Percentiles rank a stretch among this genome's conserved stretches.
phyloP scores from a whole-genome alignment of 2,797 vertebrate genomes.

The Thripadectes ignobilis region DNA sequence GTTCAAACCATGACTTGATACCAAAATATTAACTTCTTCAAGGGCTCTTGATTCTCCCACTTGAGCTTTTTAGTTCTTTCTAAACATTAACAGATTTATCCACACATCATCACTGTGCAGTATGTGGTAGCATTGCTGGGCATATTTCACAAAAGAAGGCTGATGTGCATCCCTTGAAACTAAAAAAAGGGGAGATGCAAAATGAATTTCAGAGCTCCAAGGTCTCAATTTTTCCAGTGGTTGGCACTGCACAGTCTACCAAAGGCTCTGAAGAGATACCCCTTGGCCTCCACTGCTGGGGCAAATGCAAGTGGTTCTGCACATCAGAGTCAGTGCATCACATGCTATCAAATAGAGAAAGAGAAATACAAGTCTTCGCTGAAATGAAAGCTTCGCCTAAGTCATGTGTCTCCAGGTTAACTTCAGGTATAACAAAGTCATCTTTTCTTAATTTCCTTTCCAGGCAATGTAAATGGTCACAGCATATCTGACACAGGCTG shows the following conservation, averaged over 20 bases:
- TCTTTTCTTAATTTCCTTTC: neutral
- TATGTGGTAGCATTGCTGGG: neutral
- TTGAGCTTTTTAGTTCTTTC: neutral
- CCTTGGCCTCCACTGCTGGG: neutral
- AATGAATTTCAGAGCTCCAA: neutral
- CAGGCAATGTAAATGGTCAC: neutral
- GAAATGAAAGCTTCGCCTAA: neutral
- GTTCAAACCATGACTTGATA: neutral
- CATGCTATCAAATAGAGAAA: neutral
- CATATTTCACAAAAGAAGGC: neutral
- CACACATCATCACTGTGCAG: neutral
- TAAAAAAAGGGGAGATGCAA: neutral
- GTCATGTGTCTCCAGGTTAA: neutral
- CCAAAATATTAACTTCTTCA: neutral
- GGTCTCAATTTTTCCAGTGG: neutral
- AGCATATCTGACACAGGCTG: neutral
- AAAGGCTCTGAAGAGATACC: neutral
- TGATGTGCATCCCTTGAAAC: neutral
- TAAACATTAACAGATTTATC: neutral
- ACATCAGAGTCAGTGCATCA: fast-evolving
- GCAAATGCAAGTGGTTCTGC: neutral
- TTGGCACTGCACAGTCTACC: neutral
- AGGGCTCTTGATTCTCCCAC: neutral
- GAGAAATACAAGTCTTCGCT: neutral
- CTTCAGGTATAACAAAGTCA: neutral